phyloP scores from a whole-genome alignment of 2,888 invertebrate species.

The Drosophila kanekoi region DNA sequence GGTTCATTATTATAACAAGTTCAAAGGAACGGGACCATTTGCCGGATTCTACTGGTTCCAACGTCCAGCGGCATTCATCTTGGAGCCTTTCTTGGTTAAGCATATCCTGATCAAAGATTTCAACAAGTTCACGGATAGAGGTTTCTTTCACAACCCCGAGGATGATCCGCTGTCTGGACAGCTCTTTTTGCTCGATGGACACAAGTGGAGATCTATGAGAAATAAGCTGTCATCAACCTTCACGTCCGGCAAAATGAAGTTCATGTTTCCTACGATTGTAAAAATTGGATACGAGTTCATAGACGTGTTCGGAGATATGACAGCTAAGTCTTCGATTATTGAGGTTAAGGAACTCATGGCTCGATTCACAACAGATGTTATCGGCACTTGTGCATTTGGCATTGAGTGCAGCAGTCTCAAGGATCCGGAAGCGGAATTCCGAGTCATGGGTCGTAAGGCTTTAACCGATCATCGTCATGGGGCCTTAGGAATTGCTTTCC shows the following conservation, averaged over 20 bases:
- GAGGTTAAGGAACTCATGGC: slow-evolving; percentile 82
- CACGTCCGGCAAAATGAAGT: slow-evolving; percentile 86
- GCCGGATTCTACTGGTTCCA: slow-evolving; percentile 79
- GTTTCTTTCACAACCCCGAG: slow-evolving; percentile 78
- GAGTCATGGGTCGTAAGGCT: slow-evolving; percentile 70
- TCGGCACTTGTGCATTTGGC: slow-evolving; percentile 86
- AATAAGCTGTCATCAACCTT: slow-evolving; percentile 85
- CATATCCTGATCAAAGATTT: slow-evolving; percentile 81
- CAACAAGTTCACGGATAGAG: slow-evolving; percentile 83
- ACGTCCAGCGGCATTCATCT: slow-evolving; percentile 63
- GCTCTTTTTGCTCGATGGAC: slow-evolving; percentile 83
- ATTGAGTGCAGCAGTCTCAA: slow-evolving; percentile 85
- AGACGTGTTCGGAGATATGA: slow-evolving; percentile 55
- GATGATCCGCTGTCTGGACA: slow-evolving; percentile 84
- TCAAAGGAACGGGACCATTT: slow-evolving; percentile 63
- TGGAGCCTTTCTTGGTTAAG: slow-evolving; percentile 67
- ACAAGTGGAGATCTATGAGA: slow-evolving; percentile 85
- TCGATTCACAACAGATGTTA: slow-evolving; percentile 86
- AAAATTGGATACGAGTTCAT: slow-evolving; percentile 63
- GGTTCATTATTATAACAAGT: slow-evolving; percentile 58
- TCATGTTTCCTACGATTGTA: slow-evolving; percentile 84
- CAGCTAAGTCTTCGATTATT: slow-evolving; percentile 30
- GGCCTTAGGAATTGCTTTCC: slow-evolving; percentile 29
- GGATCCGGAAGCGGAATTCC: slow-evolving; percentile 83
- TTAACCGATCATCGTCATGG: slow-evolving; percentile 43